Evolutionary conservation across 2,888 invertebrate species (phyloP).

Genomic region (Julus scanicus): DNA sequence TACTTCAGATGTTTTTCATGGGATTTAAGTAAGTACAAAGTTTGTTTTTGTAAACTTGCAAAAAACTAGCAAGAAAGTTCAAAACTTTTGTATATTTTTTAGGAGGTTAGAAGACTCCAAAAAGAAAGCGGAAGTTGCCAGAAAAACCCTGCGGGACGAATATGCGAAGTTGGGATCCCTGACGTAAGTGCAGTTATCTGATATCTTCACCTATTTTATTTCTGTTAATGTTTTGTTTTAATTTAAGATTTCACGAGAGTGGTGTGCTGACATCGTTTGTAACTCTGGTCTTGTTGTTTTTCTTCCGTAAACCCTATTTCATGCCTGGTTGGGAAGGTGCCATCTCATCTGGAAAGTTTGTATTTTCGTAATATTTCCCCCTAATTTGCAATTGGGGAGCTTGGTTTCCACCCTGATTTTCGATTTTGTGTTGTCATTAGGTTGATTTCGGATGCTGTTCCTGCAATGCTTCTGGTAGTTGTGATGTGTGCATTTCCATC

Average conservation of each 20-base stretch:
- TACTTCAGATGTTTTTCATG: slow-evolving; percentile 46
- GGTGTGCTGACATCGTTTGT: not conserved
- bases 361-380: not conserved
- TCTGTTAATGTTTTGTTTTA: not conserved
- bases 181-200: not conserved
- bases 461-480: slow-evolving; percentile 47
- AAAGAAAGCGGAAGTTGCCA: slow-evolving; percentile 13
- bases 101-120: slow-evolving; percentile 4
- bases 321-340: slow-evolving; percentile 54
- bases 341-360: slow-evolving; percentile 49
- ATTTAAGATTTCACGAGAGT: slow-evolving; percentile 59
- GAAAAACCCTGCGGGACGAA: not conserved
- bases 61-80: no score
- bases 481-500: slow-evolving; percentile 53
- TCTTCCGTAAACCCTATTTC: slow-evolving; percentile 53
- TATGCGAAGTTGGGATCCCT: slow-evolving; percentile 30
- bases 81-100: not conserved
- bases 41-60: no score
- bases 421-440: slow-evolving; percentile 10
- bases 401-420: not conserved
- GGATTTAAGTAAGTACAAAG: slow-evolving; percentile 19
- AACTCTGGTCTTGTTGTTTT: slow-evolving; percentile 40
- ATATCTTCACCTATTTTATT: not conserved
- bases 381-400: not conserved
- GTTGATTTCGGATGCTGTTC: slow-evolving; percentile 49